A percentile compares a stretch with the other conserved stretches of the same genome.
phyloP scores from a whole-genome alignment of 1,140 invertebrate genomes.

The Zaprionus davidi region DNA sequence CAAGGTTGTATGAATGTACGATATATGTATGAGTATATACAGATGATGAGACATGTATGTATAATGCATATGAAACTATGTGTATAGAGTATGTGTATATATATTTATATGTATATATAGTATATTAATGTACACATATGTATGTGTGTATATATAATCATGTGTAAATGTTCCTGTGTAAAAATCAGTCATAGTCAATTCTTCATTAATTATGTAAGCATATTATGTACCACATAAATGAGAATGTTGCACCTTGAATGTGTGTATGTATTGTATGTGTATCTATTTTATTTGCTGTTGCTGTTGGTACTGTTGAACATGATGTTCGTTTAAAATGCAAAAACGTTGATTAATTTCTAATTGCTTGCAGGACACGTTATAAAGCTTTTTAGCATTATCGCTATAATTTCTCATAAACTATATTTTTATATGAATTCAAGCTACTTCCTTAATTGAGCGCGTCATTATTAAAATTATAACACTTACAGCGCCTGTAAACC shows the following conservation, averaged over 20 bases:
- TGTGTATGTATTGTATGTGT: neutral
- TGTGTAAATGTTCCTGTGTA: conserved; percentile 78
- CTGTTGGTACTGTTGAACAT: conserved; percentile 6
- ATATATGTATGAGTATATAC: conserved; percentile 48
- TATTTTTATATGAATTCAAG: conserved; percentile 3
- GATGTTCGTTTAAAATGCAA: neutral
- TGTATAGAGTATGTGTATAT: conserved; percentile 65
- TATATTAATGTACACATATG: conserved; percentile 57
- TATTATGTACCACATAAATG: conserved; percentile 10
- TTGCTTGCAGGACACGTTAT: conserved; percentile 4
- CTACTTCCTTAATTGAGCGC: conserved; percentile 3
- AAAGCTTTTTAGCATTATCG: conserved; percentile 6
- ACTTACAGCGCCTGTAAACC: neutral
- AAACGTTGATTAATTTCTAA: neutral
- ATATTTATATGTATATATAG: conserved; percentile 64
- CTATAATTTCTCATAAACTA: conserved; percentile 5
- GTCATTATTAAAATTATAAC: neutral
- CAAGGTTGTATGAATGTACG: neutral
- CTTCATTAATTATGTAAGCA: conserved; percentile 62
- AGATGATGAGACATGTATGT: conserved; percentile 34
- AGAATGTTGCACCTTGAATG: conserved; percentile 1
- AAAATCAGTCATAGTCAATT: conserved; percentile 82
- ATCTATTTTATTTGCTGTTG: conserved; percentile 1
- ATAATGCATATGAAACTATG: conserved; percentile 46
- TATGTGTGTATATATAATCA: conserved; percentile 63